These are phyloP conservation scores for Zaprionus inermis DNA, from an alignment of 1,140 invertebrate species.

Conservation along the genomic window DNA sequence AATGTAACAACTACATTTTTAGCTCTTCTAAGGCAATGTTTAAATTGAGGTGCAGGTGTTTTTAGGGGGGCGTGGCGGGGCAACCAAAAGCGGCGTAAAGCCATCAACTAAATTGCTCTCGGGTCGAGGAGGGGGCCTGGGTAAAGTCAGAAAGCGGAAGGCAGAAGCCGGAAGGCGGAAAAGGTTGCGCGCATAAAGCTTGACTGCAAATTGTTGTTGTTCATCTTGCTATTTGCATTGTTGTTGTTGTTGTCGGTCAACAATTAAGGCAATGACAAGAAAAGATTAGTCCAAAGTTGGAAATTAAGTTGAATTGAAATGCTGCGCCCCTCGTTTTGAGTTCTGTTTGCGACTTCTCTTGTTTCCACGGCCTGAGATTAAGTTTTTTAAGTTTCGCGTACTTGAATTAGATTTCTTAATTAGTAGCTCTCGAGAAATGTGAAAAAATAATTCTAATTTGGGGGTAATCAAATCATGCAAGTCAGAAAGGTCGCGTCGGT, in stretches of 20 bases:
- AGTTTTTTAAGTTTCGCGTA: conserved; percentile 39
- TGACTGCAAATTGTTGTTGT: conserved; percentile 55
- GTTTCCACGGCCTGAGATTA: conserved; percentile 28
- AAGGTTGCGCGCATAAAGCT: conserved; percentile 52
- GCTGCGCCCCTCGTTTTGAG: conserved; percentile 24
- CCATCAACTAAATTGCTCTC: conserved; percentile 75
- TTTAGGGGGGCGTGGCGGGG: conserved; percentile 20
- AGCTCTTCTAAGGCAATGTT: conserved; percentile 69
- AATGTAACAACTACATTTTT: conserved; percentile 82
- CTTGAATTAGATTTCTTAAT: conserved; percentile 49
- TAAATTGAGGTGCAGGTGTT: conserved; percentile 61
- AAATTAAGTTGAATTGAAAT: conserved; percentile 79
- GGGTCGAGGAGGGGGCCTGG: background rate
- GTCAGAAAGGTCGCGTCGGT: background rate
- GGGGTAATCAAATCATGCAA: conserved; percentile 8
- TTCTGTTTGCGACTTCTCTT: conserved; percentile 13
- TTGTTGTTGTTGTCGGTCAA: conserved; percentile 63
- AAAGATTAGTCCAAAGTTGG: conserved; percentile 74
- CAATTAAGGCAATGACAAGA: conserved; percentile 76
- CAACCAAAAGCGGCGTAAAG: conserved; percentile 51
- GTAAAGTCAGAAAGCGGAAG: background rate
- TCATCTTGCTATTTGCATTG: conserved; percentile 14
- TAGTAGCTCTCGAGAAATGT: conserved; percentile 10
- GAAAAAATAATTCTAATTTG: conserved; percentile 18
- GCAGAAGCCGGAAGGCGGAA: background rate